These are phyloP conservation scores for Heteromormyrus szaboi DNA, from an alignment of 2,797 vertebrate genomes.

Conservation along the genomic window DNA sequence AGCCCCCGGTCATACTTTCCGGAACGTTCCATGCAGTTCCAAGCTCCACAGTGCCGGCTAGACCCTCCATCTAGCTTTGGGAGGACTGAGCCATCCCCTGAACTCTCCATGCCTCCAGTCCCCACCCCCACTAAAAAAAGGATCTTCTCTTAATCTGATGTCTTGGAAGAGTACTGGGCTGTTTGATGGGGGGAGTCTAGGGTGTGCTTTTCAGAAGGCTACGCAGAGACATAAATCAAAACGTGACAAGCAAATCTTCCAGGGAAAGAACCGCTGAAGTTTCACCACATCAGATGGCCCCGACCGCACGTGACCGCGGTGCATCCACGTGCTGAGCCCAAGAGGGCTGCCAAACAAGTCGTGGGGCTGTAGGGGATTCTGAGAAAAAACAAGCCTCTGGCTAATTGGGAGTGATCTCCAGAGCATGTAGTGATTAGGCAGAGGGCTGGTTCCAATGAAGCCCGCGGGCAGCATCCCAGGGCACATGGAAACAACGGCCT, in stretches of 20 bases:
- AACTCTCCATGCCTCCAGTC: conserved; percentile 17
- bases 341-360: conserved; percentile 30
- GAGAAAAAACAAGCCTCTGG: conserved; percentile 44
- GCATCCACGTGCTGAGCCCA: neutral
- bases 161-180: neutral
- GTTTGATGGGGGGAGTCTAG: neutral
- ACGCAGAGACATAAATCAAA: conserved; percentile 49
- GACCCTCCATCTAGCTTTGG: neutral
- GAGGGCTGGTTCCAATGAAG: conserved; percentile 49
- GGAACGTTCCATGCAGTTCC: neutral
- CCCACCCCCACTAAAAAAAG: conserved; percentile 37
- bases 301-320: conserved; percentile 12
- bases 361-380: conserved; percentile 49
- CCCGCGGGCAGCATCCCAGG: conserved; percentile 37
- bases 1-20: neutral
- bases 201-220: neutral
- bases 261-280: conserved; percentile 39
- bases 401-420: conserved; percentile 43
- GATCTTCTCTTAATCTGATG: conserved; percentile 35
- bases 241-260: conserved; percentile 35
- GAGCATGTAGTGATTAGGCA: conserved; percentile 49
- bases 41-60: neutral
- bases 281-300: conserved; percentile 52
- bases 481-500: conserved; percentile 43
- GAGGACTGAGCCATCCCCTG: neutral